Conservation (phyloP, 2,888 invertebrate genomes). For the Bugula neritina region DNA sequence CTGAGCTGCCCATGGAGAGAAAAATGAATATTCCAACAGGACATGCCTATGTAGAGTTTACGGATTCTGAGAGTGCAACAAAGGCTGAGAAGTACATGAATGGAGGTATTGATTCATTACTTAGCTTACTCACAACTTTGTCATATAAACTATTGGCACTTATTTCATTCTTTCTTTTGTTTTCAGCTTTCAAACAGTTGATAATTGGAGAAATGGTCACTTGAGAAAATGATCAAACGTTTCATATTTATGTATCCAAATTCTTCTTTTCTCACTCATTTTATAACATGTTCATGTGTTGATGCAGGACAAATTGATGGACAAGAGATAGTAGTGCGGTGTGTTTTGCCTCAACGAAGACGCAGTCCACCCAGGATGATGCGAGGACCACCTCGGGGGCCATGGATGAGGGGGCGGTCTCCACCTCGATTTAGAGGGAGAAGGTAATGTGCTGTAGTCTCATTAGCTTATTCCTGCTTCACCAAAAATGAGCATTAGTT, state of each 20-base stretch:
- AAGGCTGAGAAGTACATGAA: slow-evolving; percentile 99
- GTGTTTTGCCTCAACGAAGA: slow-evolving; percentile 66
- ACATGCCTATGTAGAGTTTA: slow-evolving; percentile 84
- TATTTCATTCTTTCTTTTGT: too few relatives aligned
- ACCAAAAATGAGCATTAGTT: too few relatives aligned
- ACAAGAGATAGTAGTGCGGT: slow-evolving; percentile 88
- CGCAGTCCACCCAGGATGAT: slow-evolving; percentile 38
- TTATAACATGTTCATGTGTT: too few relatives aligned
- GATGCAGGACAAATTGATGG: slow-evolving; percentile 81
- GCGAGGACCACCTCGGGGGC: slow-evolving; percentile 33
- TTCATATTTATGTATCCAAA: too few relatives aligned
- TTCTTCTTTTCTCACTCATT: too few relatives aligned
- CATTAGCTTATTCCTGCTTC: too few relatives aligned
- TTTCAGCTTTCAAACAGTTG: too few relatives aligned
- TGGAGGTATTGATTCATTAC: slow-evolving; percentile 63
- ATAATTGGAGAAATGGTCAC: too few relatives aligned
- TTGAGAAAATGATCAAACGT: too few relatives aligned
- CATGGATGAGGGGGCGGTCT: slow-evolving; percentile 33
- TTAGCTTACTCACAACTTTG: not conserved
- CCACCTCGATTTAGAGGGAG: slow-evolving; percentile 43
- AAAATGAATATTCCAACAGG: slow-evolving; percentile 17
- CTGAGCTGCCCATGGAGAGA: slow-evolving; percentile 8
- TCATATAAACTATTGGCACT: not conserved
- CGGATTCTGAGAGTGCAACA: slow-evolving; percentile 87
- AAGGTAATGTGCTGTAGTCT: slow-evolving; percentile 38